Percentiles rank a stretch among this genome's conserved stretches.
Evolutionary conservation across 2,888 invertebrate genomes (phyloP).

Genomic region (Tinea trinotella): DNA sequence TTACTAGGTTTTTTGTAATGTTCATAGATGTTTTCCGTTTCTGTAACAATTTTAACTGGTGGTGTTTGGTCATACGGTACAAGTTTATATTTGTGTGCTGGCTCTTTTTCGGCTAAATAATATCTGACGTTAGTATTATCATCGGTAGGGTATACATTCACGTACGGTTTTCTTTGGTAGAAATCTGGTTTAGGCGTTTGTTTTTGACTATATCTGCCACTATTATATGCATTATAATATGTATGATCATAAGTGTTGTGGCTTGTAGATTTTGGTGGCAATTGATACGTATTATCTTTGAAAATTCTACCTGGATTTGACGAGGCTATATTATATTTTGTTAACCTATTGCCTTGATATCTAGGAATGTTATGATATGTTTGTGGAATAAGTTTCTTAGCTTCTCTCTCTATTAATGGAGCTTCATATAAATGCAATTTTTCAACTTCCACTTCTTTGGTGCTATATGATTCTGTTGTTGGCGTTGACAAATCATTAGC

Average conservation of each 20-base stretch:
- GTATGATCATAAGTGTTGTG: constrained; percentile 39
- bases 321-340: constrained; percentile 61
- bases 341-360: constrained; percentile 61
- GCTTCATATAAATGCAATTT: constrained; percentile 55
- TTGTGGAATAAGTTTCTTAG: constrained; percentile 45
- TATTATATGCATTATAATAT: constrained; percentile 32
- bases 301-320: constrained; percentile 58
- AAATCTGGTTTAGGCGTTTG: constrained; percentile 35
- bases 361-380: constrained; percentile 53
- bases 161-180: constrained; percentile 39
- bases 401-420: constrained; percentile 32
- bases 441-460: constrained; percentile 50
- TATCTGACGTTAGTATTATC: constrained; percentile 45
- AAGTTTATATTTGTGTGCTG: constrained; percentile 51
- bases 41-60: constrained; percentile 38
- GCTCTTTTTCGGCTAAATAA: constrained; percentile 50
- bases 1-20: constrained; percentile 22
- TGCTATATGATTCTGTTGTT: constrained; percentile 40
- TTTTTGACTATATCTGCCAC: constrained; percentile 38
- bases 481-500: constrained; percentile 69
- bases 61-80: constrained; percentile 67
- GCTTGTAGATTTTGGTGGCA: constrained; percentile 35
- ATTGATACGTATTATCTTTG: constrained; percentile 44
- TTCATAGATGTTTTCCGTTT: constrained; percentile 23
- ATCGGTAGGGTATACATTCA: constrained; percentile 41